These are phyloP conservation scores for Drosophila pruinosa DNA, from an alignment of 1,140 invertebrate genomes.

Conservation along the genomic window DNA sequence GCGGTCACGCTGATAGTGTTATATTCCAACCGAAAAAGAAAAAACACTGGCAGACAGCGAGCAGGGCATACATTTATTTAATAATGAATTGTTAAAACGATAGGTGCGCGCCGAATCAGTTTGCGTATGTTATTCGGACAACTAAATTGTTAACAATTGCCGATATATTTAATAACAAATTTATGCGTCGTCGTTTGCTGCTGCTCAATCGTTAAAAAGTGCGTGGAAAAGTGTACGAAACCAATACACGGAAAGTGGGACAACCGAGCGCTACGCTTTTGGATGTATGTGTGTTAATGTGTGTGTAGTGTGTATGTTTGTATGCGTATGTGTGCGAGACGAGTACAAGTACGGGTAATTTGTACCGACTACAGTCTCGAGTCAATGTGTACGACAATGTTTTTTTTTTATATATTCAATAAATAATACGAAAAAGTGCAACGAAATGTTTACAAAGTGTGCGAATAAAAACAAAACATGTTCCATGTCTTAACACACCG, in stretches of 20 bases:
- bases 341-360: constrained; percentile 48
- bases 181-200: constrained; percentile 55
- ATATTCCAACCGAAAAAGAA: constrained; percentile 51
- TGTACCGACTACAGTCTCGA: constrained; percentile 37
- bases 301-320: constrained; percentile 36
- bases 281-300: constrained; percentile 23
- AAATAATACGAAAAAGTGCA: constrained; percentile 49
- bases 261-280: constrained; percentile 66
- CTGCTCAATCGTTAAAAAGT: constrained; percentile 72
- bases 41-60: constrained; percentile 75
- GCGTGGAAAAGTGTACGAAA: constrained; percentile 80
- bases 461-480: constrained; percentile 55
- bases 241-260: constrained; percentile 79
- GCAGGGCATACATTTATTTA: constrained; percentile 66
- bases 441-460: constrained; percentile 57
- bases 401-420: constrained; percentile 46
- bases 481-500: constrained; percentile 39
- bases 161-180: constrained; percentile 54
- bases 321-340: constrained; percentile 42
- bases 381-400: constrained; percentile 50
- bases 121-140: constrained; percentile 46
- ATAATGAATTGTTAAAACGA: constrained; percentile 77
- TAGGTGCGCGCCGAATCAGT: constrained; percentile 64
- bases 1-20: constrained; percentile 22
- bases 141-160: constrained; percentile 42